Evolutionary conservation across 2,797 vertebrate genomes (phyloP).

Genomic region (Onychomys leucogaster): DNA sequence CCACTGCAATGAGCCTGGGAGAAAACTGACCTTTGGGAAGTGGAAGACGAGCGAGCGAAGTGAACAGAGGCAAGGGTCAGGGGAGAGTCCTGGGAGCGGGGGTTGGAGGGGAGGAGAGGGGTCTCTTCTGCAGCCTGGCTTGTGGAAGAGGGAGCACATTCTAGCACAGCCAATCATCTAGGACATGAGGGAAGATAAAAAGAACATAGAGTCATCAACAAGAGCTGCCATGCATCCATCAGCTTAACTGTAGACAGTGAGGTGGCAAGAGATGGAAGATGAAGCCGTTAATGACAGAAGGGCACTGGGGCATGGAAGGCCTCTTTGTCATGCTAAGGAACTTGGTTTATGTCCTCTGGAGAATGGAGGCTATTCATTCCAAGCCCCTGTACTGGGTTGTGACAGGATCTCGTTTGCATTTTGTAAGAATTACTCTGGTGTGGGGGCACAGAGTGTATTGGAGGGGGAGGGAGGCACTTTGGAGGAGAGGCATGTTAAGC

Average conservation of each 20-base stretch:
- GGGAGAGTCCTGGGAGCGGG: not conserved
- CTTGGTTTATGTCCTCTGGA: not conserved
- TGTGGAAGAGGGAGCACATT: not conserved
- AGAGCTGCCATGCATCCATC: not conserved
- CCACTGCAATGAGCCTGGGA: not conserved
- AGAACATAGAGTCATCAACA: not conserved
- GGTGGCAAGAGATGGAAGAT: not conserved
- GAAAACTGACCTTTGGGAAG: not conserved
- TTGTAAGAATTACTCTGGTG: not conserved
- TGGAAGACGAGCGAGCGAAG: not conserved
- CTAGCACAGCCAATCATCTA: not conserved
- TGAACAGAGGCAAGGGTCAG: not conserved
- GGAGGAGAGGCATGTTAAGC: not conserved
- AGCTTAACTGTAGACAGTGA: not conserved
- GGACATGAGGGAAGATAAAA: not conserved
- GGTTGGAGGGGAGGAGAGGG: too few relatives aligned
- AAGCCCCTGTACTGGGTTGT: not conserved
- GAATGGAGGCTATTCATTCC: not conserved
- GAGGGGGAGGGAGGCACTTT: not conserved
- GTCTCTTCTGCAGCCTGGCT: not conserved
- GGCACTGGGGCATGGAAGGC: not conserved
- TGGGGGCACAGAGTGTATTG: not conserved
- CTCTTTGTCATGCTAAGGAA: slow-evolving; percentile 20
- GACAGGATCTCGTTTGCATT: not conserved
- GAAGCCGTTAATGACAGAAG: not conserved